Evolutionary conservation across 2,888 invertebrate species (phyloP).

Genomic region (Drosophila glabriapex): DNA sequence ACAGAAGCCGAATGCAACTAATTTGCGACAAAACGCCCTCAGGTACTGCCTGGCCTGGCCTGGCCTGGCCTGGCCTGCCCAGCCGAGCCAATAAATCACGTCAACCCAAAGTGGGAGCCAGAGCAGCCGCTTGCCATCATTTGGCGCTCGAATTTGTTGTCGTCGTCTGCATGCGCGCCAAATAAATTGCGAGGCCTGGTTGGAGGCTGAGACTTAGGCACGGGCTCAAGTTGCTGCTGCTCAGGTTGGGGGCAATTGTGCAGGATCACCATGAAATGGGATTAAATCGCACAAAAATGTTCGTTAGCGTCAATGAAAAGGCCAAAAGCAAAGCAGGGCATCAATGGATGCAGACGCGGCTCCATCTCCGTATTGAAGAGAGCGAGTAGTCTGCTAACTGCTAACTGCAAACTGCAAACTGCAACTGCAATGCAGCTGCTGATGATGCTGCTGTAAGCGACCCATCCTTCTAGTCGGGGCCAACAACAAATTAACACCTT

Average conservation of each 20-base stretch:
- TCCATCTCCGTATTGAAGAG: conserved; percentile 61
- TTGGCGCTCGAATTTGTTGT: conserved; percentile 82
- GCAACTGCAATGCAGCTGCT: conserved; percentile 37
- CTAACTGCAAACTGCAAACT: conserved; percentile 23
- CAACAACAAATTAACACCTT: conserved; percentile 84
- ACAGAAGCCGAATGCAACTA: conserved; percentile 81
- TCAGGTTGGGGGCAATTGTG: conserved; percentile 56
- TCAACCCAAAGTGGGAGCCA: conserved; percentile 75
- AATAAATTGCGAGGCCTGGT: conserved; percentile 73
- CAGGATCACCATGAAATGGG: conserved; percentile 85
- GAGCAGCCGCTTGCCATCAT: conserved; percentile 75
- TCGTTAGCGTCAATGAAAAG: conserved; percentile 82
- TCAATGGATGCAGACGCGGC: conserved; percentile 64
- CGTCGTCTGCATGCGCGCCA: conserved; percentile 73
- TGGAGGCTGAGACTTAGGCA: conserved; percentile 38
- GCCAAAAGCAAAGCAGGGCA: conserved; percentile 68
- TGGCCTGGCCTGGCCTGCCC: conserved; percentile 8
- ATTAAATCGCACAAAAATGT: conserved; percentile 84
- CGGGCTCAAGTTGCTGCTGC: conserved; percentile 33
- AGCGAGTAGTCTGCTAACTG: conserved; percentile 4
- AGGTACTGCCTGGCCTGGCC: conserved; percentile 52
- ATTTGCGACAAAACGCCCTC: conserved; percentile 83
- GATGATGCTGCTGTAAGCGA: conserved; percentile 44
- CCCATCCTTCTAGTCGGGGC: conserved; percentile 50
- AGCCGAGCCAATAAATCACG: conserved; percentile 77